A percentile compares a stretch with the other conserved stretches of the same genome.
Conservation (phyloP, 2,888 invertebrate genomes). For the Acleris literana region DNA sequence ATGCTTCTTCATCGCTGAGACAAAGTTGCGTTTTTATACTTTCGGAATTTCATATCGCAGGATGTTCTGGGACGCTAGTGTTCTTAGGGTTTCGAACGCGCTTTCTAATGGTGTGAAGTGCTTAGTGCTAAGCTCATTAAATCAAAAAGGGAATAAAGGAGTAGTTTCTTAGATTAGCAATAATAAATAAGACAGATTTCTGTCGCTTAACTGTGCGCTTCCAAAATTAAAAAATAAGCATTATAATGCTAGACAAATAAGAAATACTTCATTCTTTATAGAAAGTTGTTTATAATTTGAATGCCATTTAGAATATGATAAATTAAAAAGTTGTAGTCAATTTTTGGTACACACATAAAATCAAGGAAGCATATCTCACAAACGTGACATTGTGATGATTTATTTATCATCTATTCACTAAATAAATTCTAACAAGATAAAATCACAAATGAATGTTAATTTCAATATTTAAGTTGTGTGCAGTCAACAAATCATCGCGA, state of each 20-base stretch:
- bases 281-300: background rate
- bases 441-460: constrained; percentile 79
- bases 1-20: background rate
- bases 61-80: background rate
- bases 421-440: constrained; percentile 59
- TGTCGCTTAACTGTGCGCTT: no score
- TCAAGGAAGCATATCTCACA: constrained; percentile 19
- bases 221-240: no score
- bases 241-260: no score
- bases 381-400: constrained; percentile 37
- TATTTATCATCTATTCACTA: constrained; percentile 42
- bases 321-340: constrained; percentile 14
- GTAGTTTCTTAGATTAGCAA: no score
- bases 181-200: no score
- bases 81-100: no score
- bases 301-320: background rate
- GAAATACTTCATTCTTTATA: no score
- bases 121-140: no score
- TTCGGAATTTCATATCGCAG: background rate
- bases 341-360: constrained; percentile 10
- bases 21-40: background rate
- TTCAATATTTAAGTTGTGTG: constrained; percentile 79
- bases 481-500: constrained; percentile 81
- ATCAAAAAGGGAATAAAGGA: no score
- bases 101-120: no score